Conservation (phyloP, 2,113 vertebrate genomes). For the Lathamus discolor region DNA sequence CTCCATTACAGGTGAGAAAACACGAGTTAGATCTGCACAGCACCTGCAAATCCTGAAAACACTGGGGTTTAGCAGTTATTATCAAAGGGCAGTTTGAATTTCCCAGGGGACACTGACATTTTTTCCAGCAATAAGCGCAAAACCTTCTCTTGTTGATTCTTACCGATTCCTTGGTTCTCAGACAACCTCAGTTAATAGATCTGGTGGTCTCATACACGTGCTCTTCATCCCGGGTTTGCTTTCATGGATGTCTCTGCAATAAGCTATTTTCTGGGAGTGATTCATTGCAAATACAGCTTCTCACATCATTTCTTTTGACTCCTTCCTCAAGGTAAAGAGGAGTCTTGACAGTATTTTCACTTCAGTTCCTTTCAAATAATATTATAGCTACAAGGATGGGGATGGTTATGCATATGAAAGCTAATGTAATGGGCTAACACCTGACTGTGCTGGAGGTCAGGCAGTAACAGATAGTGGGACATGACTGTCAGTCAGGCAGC, state of each 20-base stretch:
- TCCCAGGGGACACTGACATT: neutral
- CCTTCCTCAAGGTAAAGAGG: conserved; percentile 30
- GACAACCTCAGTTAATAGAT: conserved; percentile 18
- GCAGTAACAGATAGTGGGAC: neutral
- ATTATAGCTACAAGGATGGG: neutral
- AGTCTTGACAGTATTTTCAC: conserved; percentile 13
- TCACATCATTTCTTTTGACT: conserved; percentile 45
- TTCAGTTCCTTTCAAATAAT: neutral
- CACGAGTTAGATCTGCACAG: neutral
- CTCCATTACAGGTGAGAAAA: neutral
- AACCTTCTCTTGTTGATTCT: conserved; percentile 30
- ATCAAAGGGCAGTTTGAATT: conserved; percentile 4
- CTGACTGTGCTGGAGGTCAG: neutral
- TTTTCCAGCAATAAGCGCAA: conserved; percentile 42
- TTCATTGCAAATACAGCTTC: conserved; percentile 32
- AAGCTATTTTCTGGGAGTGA: conserved; percentile 33
- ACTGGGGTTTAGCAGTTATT: conserved; percentile 15
- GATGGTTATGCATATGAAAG: neutral
- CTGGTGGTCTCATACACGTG: neutral
- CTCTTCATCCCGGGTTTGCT: neutral
- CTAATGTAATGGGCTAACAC: neutral
- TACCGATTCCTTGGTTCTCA: neutral
- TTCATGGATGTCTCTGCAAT: neutral
- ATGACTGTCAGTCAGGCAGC: neutral
- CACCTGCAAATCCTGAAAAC: neutral